Evolutionary conservation across 1,140 invertebrate genomes (phyloP), one percentile per base, ranked within the genome.

Genomic region (Melanaphis sacchari): DNA sequence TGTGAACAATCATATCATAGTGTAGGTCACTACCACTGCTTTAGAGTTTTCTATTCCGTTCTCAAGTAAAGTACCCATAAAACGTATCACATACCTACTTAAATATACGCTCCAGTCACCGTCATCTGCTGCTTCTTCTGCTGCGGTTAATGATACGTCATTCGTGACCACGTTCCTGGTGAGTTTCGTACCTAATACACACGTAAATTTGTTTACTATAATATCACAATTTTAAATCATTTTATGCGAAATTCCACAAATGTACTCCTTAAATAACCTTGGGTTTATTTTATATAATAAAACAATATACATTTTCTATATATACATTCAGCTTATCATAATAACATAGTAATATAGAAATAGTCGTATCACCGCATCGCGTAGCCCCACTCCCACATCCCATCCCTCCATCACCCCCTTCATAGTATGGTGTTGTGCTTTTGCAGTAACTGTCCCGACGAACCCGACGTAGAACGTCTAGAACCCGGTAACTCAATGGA

Each of bases 391-490:
- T 36, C 22, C 24, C 11, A 40, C 31, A 41, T 76, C 21, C 8
- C 31, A 36, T 31, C 90, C 26, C 54, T n/a, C 3, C 26, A 8
- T 89, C 52, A 22, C 40, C 43, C 46, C 8, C 9, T 36, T 8
- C 87, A 18, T 93, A 93, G 76, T 38, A 85, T 54, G 81, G 43
- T 52, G 36, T 85, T 93, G 91, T 93, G 91, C 76, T 93, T 93
- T 93, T 93, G 66, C 76, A 81, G 81, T 49, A 49, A 81, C 24
- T 84, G 91, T 93, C 38, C 91, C 81, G 91, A 85, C 81, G 91
- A 93, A 52, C 91, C 91, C n/a, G 81, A 36, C 81, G 76, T 84
- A 85, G 91, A 93, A 93, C 91, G 91, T n/a, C 38, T 93, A 81
- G 76, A 84, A 22, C 11, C 38, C 24, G 89, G 89, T 49, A 40